These are phyloP conservation scores for Diachrysia chrysitis DNA, from an alignment of 2,888 invertebrate genomes.

Conservation along the genomic window DNA sequence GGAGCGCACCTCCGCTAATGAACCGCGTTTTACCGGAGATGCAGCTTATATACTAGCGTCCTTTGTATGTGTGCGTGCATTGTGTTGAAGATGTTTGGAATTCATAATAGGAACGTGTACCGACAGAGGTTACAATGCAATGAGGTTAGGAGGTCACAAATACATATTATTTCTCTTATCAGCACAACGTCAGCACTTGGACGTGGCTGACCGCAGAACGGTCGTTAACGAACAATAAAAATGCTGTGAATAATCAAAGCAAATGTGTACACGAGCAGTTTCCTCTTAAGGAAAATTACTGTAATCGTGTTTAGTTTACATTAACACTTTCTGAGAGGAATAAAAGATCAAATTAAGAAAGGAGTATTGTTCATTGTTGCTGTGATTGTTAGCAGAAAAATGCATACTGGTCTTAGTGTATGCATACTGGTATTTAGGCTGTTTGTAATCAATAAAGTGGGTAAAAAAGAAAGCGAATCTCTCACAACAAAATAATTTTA, in stretches of 20 bases:
- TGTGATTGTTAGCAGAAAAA: not conserved
- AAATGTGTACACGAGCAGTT: slow-evolving; percentile 12
- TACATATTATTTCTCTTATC: not conserved
- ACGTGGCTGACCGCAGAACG: not conserved
- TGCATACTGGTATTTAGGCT: no score
- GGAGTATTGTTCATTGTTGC: not conserved
- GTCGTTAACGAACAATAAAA: slow-evolving; percentile 1
- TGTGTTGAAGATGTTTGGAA: not conserved
- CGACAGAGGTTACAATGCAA: slow-evolving; percentile 22
- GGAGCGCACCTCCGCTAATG: slow-evolving; percentile 63
- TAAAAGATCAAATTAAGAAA: not conserved
- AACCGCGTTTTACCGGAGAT: slow-evolving; percentile 50
- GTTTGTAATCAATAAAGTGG: no score
- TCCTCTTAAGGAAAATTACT: not conserved
- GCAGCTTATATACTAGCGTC: slow-evolving; percentile 28
- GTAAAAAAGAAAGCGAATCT: no score
- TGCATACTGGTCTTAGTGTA: not conserved
- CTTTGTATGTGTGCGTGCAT: slow-evolving; percentile 20
- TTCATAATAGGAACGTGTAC: slow-evolving; percentile 8
- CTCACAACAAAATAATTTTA: no score
- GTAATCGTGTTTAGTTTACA: slow-evolving; percentile 3
- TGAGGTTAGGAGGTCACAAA: slow-evolving; percentile 6
- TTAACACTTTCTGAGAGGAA: not conserved
- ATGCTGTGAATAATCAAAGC: slow-evolving; percentile 21
- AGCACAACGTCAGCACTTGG: not conserved